Evolutionary conservation across 2,113 vertebrate genomes (phyloP).

Genomic region (Microtus richardsoni): DNA sequence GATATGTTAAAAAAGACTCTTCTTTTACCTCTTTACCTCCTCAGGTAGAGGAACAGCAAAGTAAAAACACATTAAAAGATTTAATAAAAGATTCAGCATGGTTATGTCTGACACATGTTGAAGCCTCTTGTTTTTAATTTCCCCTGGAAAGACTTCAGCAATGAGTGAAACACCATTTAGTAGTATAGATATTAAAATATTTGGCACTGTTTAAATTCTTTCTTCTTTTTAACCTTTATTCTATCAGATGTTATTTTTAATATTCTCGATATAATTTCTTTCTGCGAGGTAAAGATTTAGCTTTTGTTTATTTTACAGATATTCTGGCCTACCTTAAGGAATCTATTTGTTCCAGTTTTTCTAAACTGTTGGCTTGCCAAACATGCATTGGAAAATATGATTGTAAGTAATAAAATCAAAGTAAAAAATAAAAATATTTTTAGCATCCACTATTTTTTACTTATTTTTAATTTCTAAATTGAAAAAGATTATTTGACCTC

Average conservation of each 20-base stretch:
- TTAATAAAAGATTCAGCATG: not conserved
- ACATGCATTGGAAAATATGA: slow-evolving; percentile 92
- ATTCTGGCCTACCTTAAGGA: slow-evolving; percentile 90
- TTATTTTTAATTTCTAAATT: not conserved
- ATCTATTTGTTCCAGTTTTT: slow-evolving; percentile 92
- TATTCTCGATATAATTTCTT: not conserved
- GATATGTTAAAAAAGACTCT: not conserved
- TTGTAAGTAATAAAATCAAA: slow-evolving; percentile 88
- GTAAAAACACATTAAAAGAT: not conserved
- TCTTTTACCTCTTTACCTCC: not conserved
- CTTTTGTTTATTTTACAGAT: slow-evolving; percentile 86
- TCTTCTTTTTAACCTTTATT: not conserved
- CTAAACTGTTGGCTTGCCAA: slow-evolving; percentile 94
- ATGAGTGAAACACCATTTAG: not conserved
- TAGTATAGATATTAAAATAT: not conserved
- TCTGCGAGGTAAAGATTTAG: slow-evolving; percentile 49
- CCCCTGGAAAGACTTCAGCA: not conserved
- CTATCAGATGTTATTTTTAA: not conserved
- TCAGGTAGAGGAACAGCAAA: not conserved
- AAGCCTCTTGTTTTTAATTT: slow-evolving; percentile 34
- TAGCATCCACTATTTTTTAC: not conserved
- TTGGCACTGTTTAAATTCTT: not conserved
- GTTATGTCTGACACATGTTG: not conserved
- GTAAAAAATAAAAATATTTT: not conserved
- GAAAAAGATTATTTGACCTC: not conserved